phyloP scores from a whole-genome alignment of 1,140 invertebrate species.

The Zaprionus africanus region DNA sequence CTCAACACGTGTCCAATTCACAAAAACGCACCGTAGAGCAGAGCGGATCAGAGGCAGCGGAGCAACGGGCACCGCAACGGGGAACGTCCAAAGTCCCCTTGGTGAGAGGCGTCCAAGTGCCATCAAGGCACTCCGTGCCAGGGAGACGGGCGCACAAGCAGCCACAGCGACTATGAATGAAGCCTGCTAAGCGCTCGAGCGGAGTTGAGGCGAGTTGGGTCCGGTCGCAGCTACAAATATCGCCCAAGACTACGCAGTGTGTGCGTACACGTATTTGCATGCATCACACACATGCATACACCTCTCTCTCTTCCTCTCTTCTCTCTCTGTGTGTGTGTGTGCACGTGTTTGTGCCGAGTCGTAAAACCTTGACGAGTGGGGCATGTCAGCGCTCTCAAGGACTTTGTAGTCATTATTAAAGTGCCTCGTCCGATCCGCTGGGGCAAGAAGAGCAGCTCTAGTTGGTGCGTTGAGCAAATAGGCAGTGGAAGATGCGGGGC shows the following conservation, averaged over 20 bases:
- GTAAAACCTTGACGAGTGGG: conserved; percentile 48
- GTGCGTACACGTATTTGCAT: neutral
- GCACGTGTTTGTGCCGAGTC: neutral
- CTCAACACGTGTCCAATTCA: conserved; percentile 11
- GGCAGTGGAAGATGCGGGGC: too few relatives aligned
- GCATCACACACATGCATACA: conserved; percentile 28
- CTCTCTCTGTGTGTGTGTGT: neutral
- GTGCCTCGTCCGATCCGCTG: conserved; percentile 2
- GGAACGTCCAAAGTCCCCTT: neutral
- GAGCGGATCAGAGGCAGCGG: neutral
- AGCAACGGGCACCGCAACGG: neutral
- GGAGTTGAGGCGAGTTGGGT: neutral
- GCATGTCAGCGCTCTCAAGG: conserved; percentile 29
- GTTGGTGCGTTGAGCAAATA: too few relatives aligned
- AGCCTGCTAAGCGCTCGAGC: conserved; percentile 9
- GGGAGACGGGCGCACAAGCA: neutral
- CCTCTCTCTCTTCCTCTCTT: too few relatives aligned
- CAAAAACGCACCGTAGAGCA: neutral
- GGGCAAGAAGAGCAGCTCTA: neutral
- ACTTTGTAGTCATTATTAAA: conserved; percentile 71
- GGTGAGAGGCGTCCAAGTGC: conserved; percentile 31
- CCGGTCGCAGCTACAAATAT: conserved; percentile 19
- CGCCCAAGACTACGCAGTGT: conserved; percentile 23
- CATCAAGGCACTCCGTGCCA: conserved; percentile 17
- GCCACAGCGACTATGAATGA: conserved; percentile 16